Evolutionary conservation across 1,140 invertebrate genomes (phyloP).

Genomic region (Venturia canescens): DNA sequence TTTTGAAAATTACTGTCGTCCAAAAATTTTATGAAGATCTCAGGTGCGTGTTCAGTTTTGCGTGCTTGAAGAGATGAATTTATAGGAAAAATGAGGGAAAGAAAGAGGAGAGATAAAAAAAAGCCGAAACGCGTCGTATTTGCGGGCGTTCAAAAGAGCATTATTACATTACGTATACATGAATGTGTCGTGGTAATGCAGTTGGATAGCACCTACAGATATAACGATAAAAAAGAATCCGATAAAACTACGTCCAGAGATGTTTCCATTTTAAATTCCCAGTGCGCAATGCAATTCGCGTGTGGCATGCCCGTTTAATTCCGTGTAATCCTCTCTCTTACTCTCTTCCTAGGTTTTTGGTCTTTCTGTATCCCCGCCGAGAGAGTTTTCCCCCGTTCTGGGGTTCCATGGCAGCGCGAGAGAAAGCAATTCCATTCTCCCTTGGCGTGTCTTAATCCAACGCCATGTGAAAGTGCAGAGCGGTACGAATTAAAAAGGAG

Average conservation of each 20-base stretch:
- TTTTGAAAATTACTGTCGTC: too few relatives aligned
- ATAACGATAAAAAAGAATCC: slow-evolving; percentile 46
- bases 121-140: slow-evolving; percentile 24
- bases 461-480: slow-evolving; percentile 1
- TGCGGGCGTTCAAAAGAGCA: slow-evolving; percentile 26
- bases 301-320: slow-evolving; percentile 49
- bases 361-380: not conserved
- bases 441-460: slow-evolving; percentile 18
- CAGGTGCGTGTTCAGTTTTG: not conserved
- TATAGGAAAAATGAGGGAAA: not conserved
- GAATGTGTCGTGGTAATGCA: slow-evolving; percentile 30
- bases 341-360: slow-evolving; percentile 10
- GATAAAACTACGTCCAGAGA: slow-evolving; percentile 42
- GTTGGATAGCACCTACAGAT: not conserved
- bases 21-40: not conserved
- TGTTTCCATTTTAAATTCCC: slow-evolving; percentile 51
- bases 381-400: not conserved
- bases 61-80: not conserved
- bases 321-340: slow-evolving; percentile 50
- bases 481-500: slow-evolving; percentile 7
- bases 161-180: slow-evolving; percentile 54
- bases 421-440: slow-evolving; percentile 16
- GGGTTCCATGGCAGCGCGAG: slow-evolving; percentile 8
- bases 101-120: not conserved
- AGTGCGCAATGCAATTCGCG: slow-evolving; percentile 38